phyloP scores from a whole-genome alignment of 64 coral and sea anemone species.

The Exaiptasia diaphana region DNA sequence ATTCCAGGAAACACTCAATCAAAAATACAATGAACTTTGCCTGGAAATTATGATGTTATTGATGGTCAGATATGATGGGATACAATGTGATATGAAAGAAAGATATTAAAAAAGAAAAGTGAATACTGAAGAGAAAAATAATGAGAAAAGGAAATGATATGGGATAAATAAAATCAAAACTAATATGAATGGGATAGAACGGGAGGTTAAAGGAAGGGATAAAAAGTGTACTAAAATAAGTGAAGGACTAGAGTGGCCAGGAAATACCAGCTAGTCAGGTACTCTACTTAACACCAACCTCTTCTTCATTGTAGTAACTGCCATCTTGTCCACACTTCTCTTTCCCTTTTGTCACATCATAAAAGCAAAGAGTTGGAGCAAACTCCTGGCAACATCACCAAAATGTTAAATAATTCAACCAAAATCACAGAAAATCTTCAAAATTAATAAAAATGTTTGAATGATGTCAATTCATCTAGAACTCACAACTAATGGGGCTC shows the following conservation, averaged over 20 bases:
- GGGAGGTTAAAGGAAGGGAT: too few species aligned
- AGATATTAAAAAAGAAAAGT: too few species aligned
- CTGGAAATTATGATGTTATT: slow-evolving; percentile 20
- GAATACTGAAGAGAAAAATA: too few species aligned
- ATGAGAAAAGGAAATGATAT: too few species aligned
- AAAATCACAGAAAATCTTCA: background rate
- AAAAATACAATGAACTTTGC: slow-evolving; percentile 92
- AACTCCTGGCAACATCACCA: too few species aligned
- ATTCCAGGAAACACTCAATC: slow-evolving; percentile 72
- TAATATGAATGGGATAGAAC: too few species aligned
- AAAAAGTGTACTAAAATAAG: too few species aligned
- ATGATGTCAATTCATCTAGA: background rate
- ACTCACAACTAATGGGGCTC: slow-evolving; percentile 67
- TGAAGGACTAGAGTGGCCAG: too few species aligned
- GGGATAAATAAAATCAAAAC: too few species aligned
- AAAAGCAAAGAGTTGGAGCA: slow-evolving; percentile 85
- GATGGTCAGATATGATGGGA: background rate
- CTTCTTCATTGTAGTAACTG: slow-evolving; percentile 85
- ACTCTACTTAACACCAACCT: slow-evolving; percentile 51
- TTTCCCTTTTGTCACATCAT: slow-evolving; percentile 78
- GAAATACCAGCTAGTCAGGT: too few species aligned
- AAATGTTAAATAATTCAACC: background rate
- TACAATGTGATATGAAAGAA: background rate
- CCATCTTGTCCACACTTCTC: slow-evolving; percentile 76
- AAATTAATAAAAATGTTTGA: background rate